Evolutionary conservation across 2,113 vertebrate genomes (phyloP).

Genomic region (Syngnathus floridae): DNA sequence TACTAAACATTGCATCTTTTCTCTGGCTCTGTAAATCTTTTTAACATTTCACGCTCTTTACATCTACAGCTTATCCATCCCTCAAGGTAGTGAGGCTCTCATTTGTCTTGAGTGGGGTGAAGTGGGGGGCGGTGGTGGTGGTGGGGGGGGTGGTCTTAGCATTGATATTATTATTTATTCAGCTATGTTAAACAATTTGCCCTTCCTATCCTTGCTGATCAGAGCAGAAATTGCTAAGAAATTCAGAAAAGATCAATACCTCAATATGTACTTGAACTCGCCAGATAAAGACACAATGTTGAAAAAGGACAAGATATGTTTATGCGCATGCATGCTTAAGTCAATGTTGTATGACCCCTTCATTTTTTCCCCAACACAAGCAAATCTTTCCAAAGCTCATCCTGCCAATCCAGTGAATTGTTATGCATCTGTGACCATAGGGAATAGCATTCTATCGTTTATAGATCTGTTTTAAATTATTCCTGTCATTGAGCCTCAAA

Average conservation of each 20-base stretch:
- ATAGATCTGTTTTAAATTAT: conserved; percentile 99
- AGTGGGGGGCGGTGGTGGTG: no score
- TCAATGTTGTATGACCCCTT: conserved; percentile 6
- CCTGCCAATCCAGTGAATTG: conserved; percentile 54
- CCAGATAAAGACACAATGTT: conserved; percentile 69
- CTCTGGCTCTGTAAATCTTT: conserved; percentile 12
- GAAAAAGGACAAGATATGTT: conserved; percentile 29
- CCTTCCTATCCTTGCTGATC: conserved; percentile 89
- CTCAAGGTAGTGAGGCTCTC: conserved; percentile 37
- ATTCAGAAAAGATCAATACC: conserved; percentile 94
- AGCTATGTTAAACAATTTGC: conserved; percentile 76
- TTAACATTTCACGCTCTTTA: conserved; percentile 22
- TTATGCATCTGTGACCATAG: conserved; percentile 59
- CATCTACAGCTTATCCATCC: conserved; percentile 18
- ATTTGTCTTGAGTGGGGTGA: conserved; percentile 35
- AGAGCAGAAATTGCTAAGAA: conserved; percentile 89
- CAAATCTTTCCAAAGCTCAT: conserved; percentile 29
- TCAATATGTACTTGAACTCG: conserved; percentile 95
- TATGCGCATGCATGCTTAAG: conserved; percentile 36
- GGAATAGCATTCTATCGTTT: conserved; percentile 74
- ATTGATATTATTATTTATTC: conserved; percentile 70
- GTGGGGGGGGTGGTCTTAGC: conserved; percentile 28
- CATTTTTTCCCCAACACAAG: neutral
- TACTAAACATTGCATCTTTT: neutral
- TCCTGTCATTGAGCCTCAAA: conserved; percentile 97